phyloP scores from a whole-genome alignment of 92 coral and sea anemone species.

The Porites lobata region DNA sequence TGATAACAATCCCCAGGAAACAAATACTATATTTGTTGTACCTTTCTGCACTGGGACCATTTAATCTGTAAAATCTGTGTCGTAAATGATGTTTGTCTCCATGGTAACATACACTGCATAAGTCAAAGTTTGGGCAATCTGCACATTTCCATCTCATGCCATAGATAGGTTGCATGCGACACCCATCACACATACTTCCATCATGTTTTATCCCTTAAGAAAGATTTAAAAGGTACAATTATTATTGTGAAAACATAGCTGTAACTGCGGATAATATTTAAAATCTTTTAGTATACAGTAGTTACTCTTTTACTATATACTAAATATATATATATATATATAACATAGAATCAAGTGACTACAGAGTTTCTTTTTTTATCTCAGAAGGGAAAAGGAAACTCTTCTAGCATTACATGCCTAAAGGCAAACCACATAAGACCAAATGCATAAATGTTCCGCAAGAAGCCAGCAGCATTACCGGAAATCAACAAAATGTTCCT shows the following conservation, averaged over 20 bases:
- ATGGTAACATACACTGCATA: conserved; percentile 97
- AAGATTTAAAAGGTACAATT: background rate
- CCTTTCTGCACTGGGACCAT: conserved; percentile 89
- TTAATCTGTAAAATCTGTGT: conserved; percentile 90
- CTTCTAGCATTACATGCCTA: too few species aligned
- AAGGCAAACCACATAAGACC: too few species aligned
- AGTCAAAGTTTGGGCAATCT: conserved; percentile 93
- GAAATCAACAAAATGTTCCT: conserved; percentile 1
- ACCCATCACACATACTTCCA: conserved; percentile 98
- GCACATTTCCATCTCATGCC: conserved; percentile 99
- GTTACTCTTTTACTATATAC: too few species aligned
- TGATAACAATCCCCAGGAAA: too few species aligned
- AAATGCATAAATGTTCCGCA: background rate
- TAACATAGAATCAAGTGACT: too few species aligned
- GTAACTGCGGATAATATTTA: background rate
- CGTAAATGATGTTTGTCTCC: conserved; percentile 95
- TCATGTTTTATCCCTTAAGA: conserved; percentile 92
- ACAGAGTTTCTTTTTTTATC: too few species aligned
- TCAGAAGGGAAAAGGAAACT: too few species aligned
- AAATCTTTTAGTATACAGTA: too few species aligned
- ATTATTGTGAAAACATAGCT: background rate
- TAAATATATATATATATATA: too few species aligned
- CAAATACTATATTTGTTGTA: background rate
- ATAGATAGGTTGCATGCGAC: conserved; percentile 97
- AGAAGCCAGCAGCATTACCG: background rate